Evolutionary conservation across 2,888 invertebrate species (phyloP).

Genomic region (Nesidiocoris tenuis): DNA sequence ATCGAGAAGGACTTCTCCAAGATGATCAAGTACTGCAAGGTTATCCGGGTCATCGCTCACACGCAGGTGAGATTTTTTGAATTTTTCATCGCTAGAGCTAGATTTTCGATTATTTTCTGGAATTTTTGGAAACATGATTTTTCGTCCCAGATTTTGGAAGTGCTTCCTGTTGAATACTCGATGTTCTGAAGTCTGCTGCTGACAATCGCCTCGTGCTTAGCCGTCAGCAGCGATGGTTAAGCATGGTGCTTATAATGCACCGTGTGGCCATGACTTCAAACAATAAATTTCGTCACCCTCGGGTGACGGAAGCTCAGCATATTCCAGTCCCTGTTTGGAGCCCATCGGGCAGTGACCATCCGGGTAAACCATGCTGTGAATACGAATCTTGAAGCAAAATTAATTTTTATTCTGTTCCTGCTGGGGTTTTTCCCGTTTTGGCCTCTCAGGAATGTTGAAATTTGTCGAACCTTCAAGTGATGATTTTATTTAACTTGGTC

Average conservation of each 20-base stretch:
- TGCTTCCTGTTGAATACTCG: no score
- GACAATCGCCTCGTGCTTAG: conserved; percentile 39
- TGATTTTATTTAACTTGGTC: no score
- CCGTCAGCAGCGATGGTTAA: conserved; percentile 41
- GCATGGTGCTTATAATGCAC: conserved; percentile 1
- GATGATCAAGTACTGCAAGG: conserved; percentile 97
- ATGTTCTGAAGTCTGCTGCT: conserved; percentile 36
- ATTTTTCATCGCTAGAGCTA: no score
- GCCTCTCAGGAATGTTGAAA: no score
- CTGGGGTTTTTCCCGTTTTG: no score
- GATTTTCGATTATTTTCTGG: no score
- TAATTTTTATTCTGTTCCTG: neutral
- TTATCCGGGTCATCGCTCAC: conserved; percentile 93
- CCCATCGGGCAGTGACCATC: conserved; percentile 66
- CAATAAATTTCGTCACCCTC: conserved; percentile 56
- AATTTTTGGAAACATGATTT: no score
- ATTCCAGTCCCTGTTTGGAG: conserved; percentile 75
- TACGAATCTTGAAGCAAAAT: conserved; percentile 53
- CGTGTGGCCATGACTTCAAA: conserved; percentile 63
- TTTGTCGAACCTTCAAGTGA: no score
- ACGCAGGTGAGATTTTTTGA: conserved; percentile 82
- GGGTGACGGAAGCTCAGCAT: conserved; percentile 61
- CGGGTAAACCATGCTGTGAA: conserved; percentile 70
- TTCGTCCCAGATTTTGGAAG: neutral
- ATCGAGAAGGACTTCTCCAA: conserved; percentile 96